Base-by-base conservation (phyloP, 2,797 vertebrate species). In the Rhynchotus rufescens region DNA sequence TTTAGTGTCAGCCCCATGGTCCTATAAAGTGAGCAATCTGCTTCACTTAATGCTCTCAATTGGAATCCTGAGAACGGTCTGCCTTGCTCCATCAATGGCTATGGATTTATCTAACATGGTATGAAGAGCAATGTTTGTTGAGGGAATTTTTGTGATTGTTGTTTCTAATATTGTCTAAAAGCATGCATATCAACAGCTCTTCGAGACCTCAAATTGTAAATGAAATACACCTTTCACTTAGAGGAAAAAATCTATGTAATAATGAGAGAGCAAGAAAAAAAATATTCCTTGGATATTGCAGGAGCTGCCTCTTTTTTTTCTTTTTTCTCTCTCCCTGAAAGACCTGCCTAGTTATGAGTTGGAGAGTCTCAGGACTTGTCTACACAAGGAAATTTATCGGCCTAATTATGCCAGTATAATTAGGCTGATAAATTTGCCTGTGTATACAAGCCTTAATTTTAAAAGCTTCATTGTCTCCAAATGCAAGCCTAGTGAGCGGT, bases 391-490 rank as follows among this genome's bases (percentile, higher is more conserved):
- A 92, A 95, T 95, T 92, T 95, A 93, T 94, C 68, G 0, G 28
- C 65, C 83, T 95, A 95, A 96, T 96, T 96, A 96, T 92, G 82
- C 52, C 40, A 71, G 66, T 67, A 78, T 86, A 96, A 96, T 96
- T 95, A 94, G 82, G 57, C 90, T 87, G 92, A 92, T 96, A 95
- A 95, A 95, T 95, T 95, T 95, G 52, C 93, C 85, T 96, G 94
- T 91, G 80, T 94, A 93, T 84, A 92, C 95, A 95, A 93, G 94
- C 72, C 91, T 92, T 94, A 74, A 94, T 95, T 96, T 95, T 94
- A 88, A 95, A 96, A 92, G 90, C 84, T 68, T 74, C 90, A 93
- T 94, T 96, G 95, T 96, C 92, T 96, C n/a, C 9, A 52, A 93
- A 76, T 14, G 26, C 64, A 74, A 89, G 64, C 64, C 60, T 57